phyloP scores from a whole-genome alignment of 2,113 vertebrate species.

The Physeter macrocephalus region DNA sequence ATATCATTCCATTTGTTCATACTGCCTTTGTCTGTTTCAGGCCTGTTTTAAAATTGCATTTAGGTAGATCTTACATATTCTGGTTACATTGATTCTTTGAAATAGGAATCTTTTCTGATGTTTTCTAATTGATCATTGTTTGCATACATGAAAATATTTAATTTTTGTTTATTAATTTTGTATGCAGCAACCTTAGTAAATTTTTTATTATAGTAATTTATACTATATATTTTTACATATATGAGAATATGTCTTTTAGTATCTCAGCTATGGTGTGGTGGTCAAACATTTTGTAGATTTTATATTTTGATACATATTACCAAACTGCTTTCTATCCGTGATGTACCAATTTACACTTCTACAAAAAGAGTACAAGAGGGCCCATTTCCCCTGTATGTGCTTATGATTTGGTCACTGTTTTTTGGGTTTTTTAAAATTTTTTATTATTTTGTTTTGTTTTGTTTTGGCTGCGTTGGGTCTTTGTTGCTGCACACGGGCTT shows the following conservation, averaged over 20 bases:
- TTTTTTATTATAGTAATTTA: not conserved
- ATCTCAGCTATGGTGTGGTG: not conserved
- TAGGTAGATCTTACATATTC: not conserved
- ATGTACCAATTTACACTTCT: not conserved
- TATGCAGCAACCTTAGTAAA: not conserved
- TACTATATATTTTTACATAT: not conserved
- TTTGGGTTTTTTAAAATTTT: no score
- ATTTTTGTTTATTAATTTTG: not conserved
- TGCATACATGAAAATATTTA: not conserved
- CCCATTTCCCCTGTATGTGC: not conserved
- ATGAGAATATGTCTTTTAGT: not conserved
- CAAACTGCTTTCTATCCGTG: not conserved
- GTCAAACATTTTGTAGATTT: not conserved
- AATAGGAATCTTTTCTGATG: not conserved
- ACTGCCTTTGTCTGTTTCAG: not conserved
- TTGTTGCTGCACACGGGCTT: no score
- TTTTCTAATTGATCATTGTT: not conserved
- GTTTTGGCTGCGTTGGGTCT: no score
- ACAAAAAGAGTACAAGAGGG: not conserved
- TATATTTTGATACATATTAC: not conserved
- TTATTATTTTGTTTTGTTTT: no score
- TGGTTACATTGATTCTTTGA: not conserved
- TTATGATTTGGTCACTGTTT: not conserved
- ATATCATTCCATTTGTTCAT: not conserved
- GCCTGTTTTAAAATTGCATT: not conserved